Percentiles rank a stretch among this genome's conserved stretches.
Evolutionary conservation across 2,113 vertebrate species (phyloP).

Genomic region (Macroglossus sobrinus): DNA sequence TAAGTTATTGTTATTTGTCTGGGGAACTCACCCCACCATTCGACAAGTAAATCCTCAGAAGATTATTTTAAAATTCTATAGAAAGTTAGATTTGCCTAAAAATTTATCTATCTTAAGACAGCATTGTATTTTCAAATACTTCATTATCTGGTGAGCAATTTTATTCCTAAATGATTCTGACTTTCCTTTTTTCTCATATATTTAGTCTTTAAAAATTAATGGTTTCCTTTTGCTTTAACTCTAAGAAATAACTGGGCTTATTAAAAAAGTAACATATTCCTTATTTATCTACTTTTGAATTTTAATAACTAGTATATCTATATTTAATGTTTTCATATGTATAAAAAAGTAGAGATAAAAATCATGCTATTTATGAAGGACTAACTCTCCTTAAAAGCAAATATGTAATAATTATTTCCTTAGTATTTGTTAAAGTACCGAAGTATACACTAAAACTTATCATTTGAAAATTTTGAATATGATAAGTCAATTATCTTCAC

Average conservation of each 20-base stretch:
- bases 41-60: background rate
- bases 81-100: background rate
- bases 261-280: background rate
- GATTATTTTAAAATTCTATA: background rate
- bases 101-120: background rate
- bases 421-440: background rate
- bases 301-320: background rate
- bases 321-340: slow-evolving; percentile 23
- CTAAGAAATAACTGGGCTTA: background rate
- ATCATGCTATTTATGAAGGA: background rate
- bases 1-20: background rate
- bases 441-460: background rate
- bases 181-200: background rate
- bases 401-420: background rate
- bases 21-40: background rate
- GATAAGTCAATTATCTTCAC: background rate
- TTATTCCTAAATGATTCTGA: background rate
- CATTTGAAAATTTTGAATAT: background rate
- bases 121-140: background rate
- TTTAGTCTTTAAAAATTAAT: background rate
- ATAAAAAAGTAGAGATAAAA: background rate
- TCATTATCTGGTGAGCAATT: background rate
- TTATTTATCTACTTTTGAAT: background rate
- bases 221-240: background rate
- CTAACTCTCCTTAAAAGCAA: background rate